Conservation (phyloP, 2,113 vertebrate genomes). For the Mola mola region DNA sequence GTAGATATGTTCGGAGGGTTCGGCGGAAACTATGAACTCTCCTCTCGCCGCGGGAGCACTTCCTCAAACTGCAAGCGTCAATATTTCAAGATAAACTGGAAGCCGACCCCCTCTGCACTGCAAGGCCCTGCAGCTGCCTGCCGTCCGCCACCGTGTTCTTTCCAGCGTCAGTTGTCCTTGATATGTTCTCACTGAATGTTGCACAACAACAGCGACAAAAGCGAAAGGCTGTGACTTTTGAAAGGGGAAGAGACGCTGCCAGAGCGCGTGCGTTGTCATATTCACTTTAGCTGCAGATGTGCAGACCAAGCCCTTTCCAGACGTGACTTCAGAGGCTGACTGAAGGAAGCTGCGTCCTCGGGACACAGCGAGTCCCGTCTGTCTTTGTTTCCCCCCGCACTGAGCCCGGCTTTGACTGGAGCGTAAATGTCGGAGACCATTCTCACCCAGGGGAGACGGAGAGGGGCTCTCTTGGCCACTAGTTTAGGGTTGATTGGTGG, state of each 20-base stretch:
- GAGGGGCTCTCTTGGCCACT: slow-evolving; percentile 68
- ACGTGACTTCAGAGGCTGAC: slow-evolving; percentile 37
- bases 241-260: slow-evolving; percentile 13
- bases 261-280: slow-evolving; percentile 41
- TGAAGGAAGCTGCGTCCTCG: slow-evolving; percentile 51
- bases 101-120: slow-evolving; percentile 19
- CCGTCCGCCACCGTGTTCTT: slow-evolving; percentile 26
- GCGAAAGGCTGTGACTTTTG: slow-evolving; percentile 36
- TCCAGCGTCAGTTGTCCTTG: slow-evolving; percentile 59
- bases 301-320: slow-evolving; percentile 51
- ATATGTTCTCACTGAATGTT: slow-evolving; percentile 49
- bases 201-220: slow-evolving; percentile 29
- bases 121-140: slow-evolving; percentile 37
- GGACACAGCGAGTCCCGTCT: slow-evolving; percentile 26
- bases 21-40: slow-evolving; percentile 53
- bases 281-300: slow-evolving; percentile 56
- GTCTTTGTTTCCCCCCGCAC: slow-evolving; percentile 45
- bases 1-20: slow-evolving; percentile 43
- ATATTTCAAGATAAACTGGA: slow-evolving; percentile 59
- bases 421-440: slow-evolving; percentile 50
- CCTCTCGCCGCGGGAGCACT: slow-evolving; percentile 62
- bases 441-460: slow-evolving; percentile 38
- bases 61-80: slow-evolving; percentile 58
- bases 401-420: slow-evolving; percentile 46
- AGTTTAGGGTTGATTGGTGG: slow-evolving; percentile 75